Base-by-base conservation (phyloP, 1,140 invertebrate genomes). In the Myzus persicae region DNA sequence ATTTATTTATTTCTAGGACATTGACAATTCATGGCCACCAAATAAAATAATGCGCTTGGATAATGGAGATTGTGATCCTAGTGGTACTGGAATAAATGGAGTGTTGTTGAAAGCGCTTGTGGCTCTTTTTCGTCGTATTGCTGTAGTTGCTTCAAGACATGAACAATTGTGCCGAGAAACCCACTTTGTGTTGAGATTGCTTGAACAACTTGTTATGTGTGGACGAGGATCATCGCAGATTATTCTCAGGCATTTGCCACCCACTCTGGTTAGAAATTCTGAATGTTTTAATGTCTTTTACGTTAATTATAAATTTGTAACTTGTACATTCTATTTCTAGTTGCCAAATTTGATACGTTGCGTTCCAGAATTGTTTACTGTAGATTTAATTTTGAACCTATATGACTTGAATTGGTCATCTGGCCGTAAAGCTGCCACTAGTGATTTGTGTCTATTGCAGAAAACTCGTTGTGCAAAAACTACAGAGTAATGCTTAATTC, bases 151-250 rank as follows among this genome's bases (percentile, higher is more conserved):
- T n/a, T 96, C 96, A 31, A 96, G 97, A 94, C 97, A 97, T 94
- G 96, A 96, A 0, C 96, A 97, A 94, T 96, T 98, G 0, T 97
- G 97, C 31, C 97, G 98, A 90, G 97, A 98, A 94, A 98, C 97
- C 11, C 97, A 98, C 94, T 98, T 99, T 95, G 97, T 98, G 91
- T 96, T 98, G 93, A 96, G 97, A 94, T 98, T 99, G 95, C 95
- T 98, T n/a, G 96, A 97, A 92, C 96, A 97, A 94, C 96, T 97
- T 46, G 97, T 98, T 5, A 96, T 97, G 94, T 98, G 97, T 95
- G 97, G 97, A 1, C 96, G 97, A 84, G 97, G 98, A 24, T 96
- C 97, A 94, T 96, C 97, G 38, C 96, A 96, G 44, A 95, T 97
- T 76, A 96, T 98, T n/a, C 95, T 98, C 26, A 97, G 97, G 93